Base-by-base conservation (phyloP, 2,888 invertebrate genomes). In the Oscheius sp. region DNA sequence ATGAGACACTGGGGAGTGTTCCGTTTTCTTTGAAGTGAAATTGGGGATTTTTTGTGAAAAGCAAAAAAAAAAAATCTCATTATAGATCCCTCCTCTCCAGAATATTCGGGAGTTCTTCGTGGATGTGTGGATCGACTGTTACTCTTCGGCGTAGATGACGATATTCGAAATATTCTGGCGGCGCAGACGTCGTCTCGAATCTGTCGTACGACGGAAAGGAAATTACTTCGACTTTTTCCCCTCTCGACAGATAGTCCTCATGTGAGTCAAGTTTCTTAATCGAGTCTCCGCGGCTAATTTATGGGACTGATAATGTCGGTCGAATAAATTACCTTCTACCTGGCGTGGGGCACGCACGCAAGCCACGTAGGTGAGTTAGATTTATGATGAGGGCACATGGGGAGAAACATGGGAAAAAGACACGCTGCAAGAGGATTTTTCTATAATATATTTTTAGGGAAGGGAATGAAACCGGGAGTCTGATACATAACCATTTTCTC, bases 111-210 rank as follows among this genome's bases (percentile, higher is more conserved):
- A n/a, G 62, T 67, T 14, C 65, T 82, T 28, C 75, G 82, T 30
- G 82, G 82, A 9, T 82, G 82, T 54, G 69, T 82, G 49, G 82
- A 82, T 61, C 70, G 82, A 49, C 63, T 82, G 24, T 63, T 82
- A 12, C 66, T 82, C 8, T 82, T 82, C 38, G 81, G 81, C 9
- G 59, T 82, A 20, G 82, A 82, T 59, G 77, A 76, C 30, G 82
- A 82, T 67, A 74, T 82, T 5, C 65, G 74, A n/a, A 75, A 75
- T 28, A 59, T 76, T n/a, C 33, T 72, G 9, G 59, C 59, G 17
- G 50, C 65, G 14, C 56, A 50, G 1, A 62, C 68, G 22, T 62
- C 65, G 3, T 59, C 28, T 5, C 26, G 33, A 5, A 45, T 77
- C 47, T 82, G 82, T 33, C 68, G 80, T 32, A 61, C 74, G 17